Conservation (phyloP, 2,797 vertebrate species). For the Gorsachius magnificus region DNA sequence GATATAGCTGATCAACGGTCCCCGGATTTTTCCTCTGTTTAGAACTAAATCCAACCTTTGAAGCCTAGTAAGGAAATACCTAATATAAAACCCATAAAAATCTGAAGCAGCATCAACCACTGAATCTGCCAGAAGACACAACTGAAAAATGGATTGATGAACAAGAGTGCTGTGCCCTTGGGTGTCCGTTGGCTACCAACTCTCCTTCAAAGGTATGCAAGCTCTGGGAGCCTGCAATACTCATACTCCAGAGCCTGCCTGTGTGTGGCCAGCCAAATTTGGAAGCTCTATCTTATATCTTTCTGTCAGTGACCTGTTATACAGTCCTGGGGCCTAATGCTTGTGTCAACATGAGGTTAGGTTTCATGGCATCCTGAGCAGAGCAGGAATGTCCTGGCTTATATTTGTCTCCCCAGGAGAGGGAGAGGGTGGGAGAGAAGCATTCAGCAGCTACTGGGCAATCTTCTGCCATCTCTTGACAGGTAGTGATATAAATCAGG, state of each 20-base stretch:
- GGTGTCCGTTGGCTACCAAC: neutral
- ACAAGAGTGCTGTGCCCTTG: neutral
- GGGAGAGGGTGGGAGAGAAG: constrained; percentile 23
- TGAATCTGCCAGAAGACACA: neutral
- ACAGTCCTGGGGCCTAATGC: constrained; percentile 65
- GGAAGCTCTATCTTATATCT: constrained; percentile 61
- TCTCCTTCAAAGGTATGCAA: neutral
- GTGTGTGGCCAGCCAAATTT: constrained; percentile 69
- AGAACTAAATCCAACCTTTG: neutral
- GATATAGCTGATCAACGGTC: neutral
- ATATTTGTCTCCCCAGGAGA: constrained; percentile 50
- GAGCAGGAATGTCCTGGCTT: constrained; percentile 63
- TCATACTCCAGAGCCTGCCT: neutral
- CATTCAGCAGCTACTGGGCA: constrained; percentile 57
- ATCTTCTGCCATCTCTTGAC: constrained; percentile 65
- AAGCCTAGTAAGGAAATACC: neutral
- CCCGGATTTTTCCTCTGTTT: neutral
- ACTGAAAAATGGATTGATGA: neutral
- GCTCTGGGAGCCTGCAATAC: neutral
- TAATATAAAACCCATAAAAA: neutral
- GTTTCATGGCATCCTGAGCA: constrained; percentile 65
- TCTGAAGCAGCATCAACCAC: neutral
- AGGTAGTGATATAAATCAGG: constrained; percentile 66
- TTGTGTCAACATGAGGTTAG: constrained; percentile 73
- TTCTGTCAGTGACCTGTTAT: constrained; percentile 69